phyloP scores from a whole-genome alignment of 2,888 invertebrate genomes.

The Schizaphis graminum region DNA sequence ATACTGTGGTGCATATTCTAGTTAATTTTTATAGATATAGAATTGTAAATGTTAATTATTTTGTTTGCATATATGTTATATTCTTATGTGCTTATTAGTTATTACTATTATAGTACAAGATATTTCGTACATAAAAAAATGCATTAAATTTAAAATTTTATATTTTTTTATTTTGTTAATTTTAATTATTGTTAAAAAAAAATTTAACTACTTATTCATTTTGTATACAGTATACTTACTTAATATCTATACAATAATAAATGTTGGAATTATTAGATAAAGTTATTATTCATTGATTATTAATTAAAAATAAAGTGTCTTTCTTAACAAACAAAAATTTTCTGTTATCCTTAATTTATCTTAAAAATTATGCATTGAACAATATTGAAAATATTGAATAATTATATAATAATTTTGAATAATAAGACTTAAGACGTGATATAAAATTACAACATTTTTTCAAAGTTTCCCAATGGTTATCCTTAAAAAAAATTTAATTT shows the following conservation, averaged over 20 bases:
- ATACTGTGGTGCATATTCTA: slow-evolving; percentile 22
- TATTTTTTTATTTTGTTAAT: slow-evolving; percentile 62
- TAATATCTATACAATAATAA: not conserved
- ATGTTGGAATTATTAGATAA: slow-evolving; percentile 3
- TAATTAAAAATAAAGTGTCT: slow-evolving; percentile 1
- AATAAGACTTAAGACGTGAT: not conserved
- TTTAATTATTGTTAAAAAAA: slow-evolving; percentile 55
- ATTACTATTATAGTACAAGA: slow-evolving; percentile 2
- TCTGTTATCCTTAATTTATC: not conserved
- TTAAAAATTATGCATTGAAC: not conserved
- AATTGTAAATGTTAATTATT: slow-evolving; percentile 48
- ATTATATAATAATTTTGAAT: too few relatives aligned
- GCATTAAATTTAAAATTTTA: slow-evolving; percentile 34
- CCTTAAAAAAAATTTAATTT: not conserved
- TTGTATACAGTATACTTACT: slow-evolving; percentile 35
- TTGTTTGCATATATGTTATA: slow-evolving; percentile 44
- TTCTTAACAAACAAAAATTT: not conserved
- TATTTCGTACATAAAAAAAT: not conserved
- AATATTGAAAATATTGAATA: not conserved
- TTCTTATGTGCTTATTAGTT: slow-evolving; percentile 19
- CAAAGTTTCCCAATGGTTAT: not conserved
- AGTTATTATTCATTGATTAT: not conserved
- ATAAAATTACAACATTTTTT: not conserved
- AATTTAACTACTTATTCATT: slow-evolving; percentile 26
- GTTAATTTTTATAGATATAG: slow-evolving; percentile 37